Conservation (phyloP, 2,797 vertebrate genomes). For the Morus bassanus region DNA sequence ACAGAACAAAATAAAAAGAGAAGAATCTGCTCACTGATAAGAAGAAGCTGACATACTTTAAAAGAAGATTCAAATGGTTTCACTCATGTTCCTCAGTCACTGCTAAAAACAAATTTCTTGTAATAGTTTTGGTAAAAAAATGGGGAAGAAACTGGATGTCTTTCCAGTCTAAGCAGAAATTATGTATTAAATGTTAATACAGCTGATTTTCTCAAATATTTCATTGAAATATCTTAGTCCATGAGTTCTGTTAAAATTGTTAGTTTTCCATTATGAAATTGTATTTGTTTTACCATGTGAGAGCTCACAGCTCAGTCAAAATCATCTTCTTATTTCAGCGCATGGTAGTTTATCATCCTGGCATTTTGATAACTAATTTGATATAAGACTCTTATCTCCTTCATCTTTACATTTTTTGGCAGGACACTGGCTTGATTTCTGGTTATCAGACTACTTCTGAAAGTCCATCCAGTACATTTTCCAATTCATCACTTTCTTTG, state of each 20-base stretch:
- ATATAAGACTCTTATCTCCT: neutral
- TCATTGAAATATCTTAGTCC: neutral
- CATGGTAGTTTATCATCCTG: neutral
- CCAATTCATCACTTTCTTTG: neutral
- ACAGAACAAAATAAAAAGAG: neutral
- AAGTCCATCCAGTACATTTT: constrained; percentile 10
- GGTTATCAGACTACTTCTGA: neutral
- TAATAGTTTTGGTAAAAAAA: neutral
- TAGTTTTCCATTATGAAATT: neutral
- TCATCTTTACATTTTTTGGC: neutral
- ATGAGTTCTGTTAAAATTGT: neutral
- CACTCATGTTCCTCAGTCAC: neutral
- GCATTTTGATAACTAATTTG: constrained; percentile 16
- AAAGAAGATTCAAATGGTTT: neutral
- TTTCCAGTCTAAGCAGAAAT: neutral
- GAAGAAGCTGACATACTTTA: neutral
- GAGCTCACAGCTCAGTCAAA: neutral
- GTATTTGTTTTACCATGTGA: neutral
- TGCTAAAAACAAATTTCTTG: neutral
- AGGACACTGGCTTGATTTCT: neutral
- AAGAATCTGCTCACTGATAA: neutral
- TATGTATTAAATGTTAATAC: neutral
- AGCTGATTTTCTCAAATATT: neutral
- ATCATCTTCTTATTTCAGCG: neutral
- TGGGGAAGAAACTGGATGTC: neutral